Conservation (phyloP, 2,888 invertebrate species). For the Oxytorus armatus region DNA sequence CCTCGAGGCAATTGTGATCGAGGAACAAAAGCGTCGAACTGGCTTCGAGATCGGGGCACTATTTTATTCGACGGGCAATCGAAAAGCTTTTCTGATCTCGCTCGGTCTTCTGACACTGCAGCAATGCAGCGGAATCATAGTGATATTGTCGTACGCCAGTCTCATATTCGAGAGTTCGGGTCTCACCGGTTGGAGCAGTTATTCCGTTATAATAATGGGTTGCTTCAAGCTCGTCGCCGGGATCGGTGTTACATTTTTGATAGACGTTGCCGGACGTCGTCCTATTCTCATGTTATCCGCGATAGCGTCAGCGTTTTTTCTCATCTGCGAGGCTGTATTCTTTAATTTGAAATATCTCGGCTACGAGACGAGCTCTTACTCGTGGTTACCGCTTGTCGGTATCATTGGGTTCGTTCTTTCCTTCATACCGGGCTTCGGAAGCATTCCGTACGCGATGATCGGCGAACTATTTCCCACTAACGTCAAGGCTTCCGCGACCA, state of each 20-base stretch:
- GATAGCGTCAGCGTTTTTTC: slow-evolving; percentile 1
- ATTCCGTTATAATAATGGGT: slow-evolving; percentile 54
- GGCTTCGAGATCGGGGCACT: slow-evolving; percentile 1
- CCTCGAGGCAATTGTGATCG: slow-evolving; percentile 10
- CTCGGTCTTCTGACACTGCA: slow-evolving; percentile 21
- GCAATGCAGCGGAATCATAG: slow-evolving; percentile 25
- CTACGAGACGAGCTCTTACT: slow-evolving; percentile 37
- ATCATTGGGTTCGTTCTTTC: slow-evolving; percentile 34
- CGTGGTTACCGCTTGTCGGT: slow-evolving; percentile 52
- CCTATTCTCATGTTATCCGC: slow-evolving; percentile 28
- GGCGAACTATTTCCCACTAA: slow-evolving; percentile 52
- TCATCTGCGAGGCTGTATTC: slow-evolving; percentile 32
- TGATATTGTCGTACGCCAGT: slow-evolving; percentile 46
- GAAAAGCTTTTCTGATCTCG: slow-evolving; percentile 19
- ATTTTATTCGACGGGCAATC: background rate
- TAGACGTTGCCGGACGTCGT: slow-evolving; percentile 43
- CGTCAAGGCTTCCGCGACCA: slow-evolving; percentile 50
- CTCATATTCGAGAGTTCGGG: slow-evolving; percentile 49
- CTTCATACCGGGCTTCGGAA: slow-evolving; percentile 4
- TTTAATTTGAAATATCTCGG: slow-evolving; percentile 42
- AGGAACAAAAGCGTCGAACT: background rate
- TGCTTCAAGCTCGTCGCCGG: slow-evolving; percentile 7
- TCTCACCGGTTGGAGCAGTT: slow-evolving; percentile 19
- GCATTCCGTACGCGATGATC: slow-evolving; percentile 26
- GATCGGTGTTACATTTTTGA: slow-evolving; percentile 7